Base-by-base conservation (phyloP, 1,140 invertebrate species). In the Eueides isabella region DNA sequence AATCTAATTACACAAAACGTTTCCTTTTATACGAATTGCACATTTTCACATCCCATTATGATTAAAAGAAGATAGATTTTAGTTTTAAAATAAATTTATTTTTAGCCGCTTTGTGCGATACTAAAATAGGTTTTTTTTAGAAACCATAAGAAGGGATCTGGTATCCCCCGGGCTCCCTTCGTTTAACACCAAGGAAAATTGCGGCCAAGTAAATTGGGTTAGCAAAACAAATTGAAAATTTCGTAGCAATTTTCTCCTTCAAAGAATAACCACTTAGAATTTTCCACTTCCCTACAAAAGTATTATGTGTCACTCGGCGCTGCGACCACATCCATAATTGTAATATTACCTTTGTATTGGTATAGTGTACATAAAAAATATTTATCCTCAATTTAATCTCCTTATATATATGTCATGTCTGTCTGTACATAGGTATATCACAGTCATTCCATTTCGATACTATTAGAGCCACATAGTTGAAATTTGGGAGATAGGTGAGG, bases 161-260 rank as follows among this genome's bases (percentile, higher is more conserved):
- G 63, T 74, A 80, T 74, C 75, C 62, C 66, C 35, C 64, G 65
- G 72, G 81, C 73, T 75, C 80, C 82, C 82, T 86, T 80, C 83
- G 79, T 74, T 85, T 82, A 84, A 77, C 79, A 87, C 83, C 78
- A 85, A 82, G 80, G 79, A 79, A 86, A 85, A 86, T 88, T 83
- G 85, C 82, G 82, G 82, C 73, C 72, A 80, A 72, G 80, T 80
- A 89, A 89, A 91, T 91, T 86, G 81, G 82, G 81, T 88, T 87
- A 89, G 80, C 78, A 87, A 85, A 87, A 84, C 77, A 89, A 91
- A 88, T 90, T 88, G 86, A 83, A 90, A 88, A 88, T 89, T 89
- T 89, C 80, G 80, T 82, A 77, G 80, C 85, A 91, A 89, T 91
- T 88, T 90, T 86, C 87, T 82, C 75, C 80, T 80, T 84, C 85